Percentiles rank a stretch among this genome's conserved stretches.
Conservation (phyloP, 2,113 vertebrate species). For the Zapus hudsonius region DNA sequence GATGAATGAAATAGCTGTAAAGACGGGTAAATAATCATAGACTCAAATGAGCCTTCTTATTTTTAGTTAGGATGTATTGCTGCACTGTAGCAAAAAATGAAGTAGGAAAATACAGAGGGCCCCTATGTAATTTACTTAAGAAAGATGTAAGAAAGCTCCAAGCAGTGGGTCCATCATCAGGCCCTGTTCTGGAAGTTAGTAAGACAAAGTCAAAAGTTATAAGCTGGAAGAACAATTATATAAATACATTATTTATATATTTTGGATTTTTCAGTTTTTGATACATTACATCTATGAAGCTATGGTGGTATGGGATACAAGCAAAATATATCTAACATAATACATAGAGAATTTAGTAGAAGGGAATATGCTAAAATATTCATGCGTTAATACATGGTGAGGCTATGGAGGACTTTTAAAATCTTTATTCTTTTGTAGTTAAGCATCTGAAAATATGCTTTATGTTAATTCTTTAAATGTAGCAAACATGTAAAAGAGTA, state of each 20-base stretch:
- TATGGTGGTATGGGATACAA: background rate
- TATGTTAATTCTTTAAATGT: slow-evolving; percentile 5
- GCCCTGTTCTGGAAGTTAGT: background rate
- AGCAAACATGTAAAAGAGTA: background rate
- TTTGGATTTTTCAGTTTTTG: slow-evolving; percentile 19
- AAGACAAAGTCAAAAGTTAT: background rate
- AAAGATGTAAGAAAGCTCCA: background rate
- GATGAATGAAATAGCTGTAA: background rate
- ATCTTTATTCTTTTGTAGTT: slow-evolving; percentile 35
- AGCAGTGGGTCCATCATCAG: background rate
- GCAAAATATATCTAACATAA: background rate
- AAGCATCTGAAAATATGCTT: background rate
- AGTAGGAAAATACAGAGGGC: slow-evolving; percentile 1
- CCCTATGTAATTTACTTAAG: background rate
- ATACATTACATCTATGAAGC: background rate
- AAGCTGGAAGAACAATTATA: slow-evolving; percentile 41
- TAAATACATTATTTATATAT: background rate
- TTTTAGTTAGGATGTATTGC: background rate
- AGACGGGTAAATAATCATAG: background rate
- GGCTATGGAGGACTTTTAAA: background rate
- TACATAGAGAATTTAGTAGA: background rate
- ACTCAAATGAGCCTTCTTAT: background rate
- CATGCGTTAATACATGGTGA: background rate
- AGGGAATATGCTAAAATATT: slow-evolving; percentile 22
- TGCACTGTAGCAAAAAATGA: background rate